phyloP scores from a whole-genome alignment of 2,113 vertebrate genomes.

The Brachypodius melanocephalos region DNA sequence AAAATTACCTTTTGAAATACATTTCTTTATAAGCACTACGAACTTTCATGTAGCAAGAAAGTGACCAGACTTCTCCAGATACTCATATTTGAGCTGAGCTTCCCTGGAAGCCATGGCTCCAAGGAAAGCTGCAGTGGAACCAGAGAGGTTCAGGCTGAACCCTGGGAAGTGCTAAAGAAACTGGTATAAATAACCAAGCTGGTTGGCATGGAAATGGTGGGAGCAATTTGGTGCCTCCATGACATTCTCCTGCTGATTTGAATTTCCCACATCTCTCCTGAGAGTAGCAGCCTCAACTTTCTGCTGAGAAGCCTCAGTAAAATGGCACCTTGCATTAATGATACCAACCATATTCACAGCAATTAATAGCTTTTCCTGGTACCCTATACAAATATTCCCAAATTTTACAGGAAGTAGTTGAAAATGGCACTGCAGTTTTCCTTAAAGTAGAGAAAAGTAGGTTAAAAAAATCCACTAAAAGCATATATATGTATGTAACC shows the following conservation, averaged over 20 bases:
- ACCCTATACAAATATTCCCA: background rate
- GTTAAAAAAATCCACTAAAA: constrained; percentile 44
- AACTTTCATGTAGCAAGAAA: constrained; percentile 38
- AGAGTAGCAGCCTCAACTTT: background rate
- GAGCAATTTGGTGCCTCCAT: background rate
- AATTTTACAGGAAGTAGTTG: background rate
- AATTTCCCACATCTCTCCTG: background rate
- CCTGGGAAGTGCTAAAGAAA: background rate
- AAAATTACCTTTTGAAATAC: constrained; percentile 55
- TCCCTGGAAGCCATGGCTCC: background rate
- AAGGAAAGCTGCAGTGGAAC: background rate
- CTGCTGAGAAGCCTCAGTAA: background rate
- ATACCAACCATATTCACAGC: constrained; percentile 23
- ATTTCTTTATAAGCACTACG: constrained; percentile 48
- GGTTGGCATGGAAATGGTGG: background rate
- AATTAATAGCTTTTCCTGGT: background rate
- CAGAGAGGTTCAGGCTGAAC: background rate
- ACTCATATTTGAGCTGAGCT: background rate
- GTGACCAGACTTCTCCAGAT: background rate
- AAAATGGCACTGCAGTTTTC: constrained; percentile 40
- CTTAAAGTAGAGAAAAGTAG: constrained; percentile 23
- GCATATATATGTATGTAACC: constrained; percentile 43
- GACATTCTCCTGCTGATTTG: fast-evolving
- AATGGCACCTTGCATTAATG: background rate
- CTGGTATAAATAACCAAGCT: background rate